Conservation (phyloP, 2,888 invertebrate species). For the Peribatodes rhomboidaria region DNA sequence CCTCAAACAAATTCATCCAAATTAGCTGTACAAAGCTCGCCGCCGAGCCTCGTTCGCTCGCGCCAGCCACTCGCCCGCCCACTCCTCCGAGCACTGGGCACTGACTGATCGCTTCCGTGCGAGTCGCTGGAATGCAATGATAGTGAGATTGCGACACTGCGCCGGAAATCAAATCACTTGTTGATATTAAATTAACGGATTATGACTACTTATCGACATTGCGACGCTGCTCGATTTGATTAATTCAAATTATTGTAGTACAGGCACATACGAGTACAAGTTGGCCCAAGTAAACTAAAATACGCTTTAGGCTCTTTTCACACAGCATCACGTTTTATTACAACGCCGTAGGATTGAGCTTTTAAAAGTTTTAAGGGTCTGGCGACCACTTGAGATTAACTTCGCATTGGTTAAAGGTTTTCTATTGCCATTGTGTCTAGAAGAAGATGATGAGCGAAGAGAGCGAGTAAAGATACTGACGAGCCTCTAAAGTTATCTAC, state of each 20-base stretch:
- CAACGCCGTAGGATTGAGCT: too few relatives aligned
- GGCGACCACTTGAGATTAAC: too few relatives aligned
- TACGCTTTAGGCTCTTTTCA: too few relatives aligned
- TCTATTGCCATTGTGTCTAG: too few relatives aligned
- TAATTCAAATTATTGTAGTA: neutral
- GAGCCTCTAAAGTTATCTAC: too few relatives aligned
- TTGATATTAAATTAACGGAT: slow-evolving; percentile 38
- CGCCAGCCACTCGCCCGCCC: slow-evolving; percentile 43
- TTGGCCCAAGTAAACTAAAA: too few relatives aligned
- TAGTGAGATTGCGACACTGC: slow-evolving; percentile 45
- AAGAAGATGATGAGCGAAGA: too few relatives aligned
- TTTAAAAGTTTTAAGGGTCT: too few relatives aligned
- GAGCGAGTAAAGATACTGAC: too few relatives aligned
- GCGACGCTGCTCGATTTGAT: slow-evolving; percentile 3
- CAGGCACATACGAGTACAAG: too few relatives aligned
- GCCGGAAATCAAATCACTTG: slow-evolving; percentile 45
- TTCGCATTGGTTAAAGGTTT: too few relatives aligned
- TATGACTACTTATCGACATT: slow-evolving; percentile 24
- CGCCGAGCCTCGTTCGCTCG: slow-evolving; percentile 31
- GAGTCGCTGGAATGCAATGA: slow-evolving; percentile 32
- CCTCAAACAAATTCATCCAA: slow-evolving; percentile 13
- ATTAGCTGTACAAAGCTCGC: slow-evolving; percentile 15
- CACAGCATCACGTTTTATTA: too few relatives aligned
- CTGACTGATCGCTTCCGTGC: slow-evolving; percentile 53
- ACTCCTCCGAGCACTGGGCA: slow-evolving; percentile 43